Evolutionary conservation across 2,888 invertebrate genomes (phyloP).

Genomic region (Plutella xylostella): DNA sequence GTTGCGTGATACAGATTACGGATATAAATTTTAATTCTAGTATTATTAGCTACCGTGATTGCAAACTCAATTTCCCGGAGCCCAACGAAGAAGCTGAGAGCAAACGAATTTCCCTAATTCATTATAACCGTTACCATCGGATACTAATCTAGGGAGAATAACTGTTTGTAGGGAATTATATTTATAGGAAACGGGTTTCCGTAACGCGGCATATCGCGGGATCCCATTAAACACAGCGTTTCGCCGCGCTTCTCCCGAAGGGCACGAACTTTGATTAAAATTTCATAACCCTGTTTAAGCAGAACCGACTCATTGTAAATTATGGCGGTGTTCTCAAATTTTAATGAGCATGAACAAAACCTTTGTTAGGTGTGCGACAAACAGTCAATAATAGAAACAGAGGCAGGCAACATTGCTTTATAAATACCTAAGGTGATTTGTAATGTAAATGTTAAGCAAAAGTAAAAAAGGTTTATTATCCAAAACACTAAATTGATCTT

Average conservation of each 20-base stretch:
- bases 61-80: too few species aligned
- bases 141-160: slow-evolving; percentile 4
- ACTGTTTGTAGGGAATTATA: slow-evolving; percentile 8
- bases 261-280: slow-evolving; percentile 62
- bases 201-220: slow-evolving; percentile 2
- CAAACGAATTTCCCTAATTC: not conserved
- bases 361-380: slow-evolving; percentile 35
- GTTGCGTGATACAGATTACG: too few species aligned
- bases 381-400: slow-evolving; percentile 8
- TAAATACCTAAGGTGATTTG: not conserved
- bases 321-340: slow-evolving; percentile 46
- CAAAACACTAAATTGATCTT: too few species aligned
- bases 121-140: not conserved
- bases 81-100: not conserved
- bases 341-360: slow-evolving; percentile 35
- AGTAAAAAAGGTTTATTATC: too few species aligned
- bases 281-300: slow-evolving; percentile 54
- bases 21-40: too few species aligned
- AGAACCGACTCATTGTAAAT: slow-evolving; percentile 46
- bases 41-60: too few species aligned
- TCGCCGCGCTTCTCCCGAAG: slow-evolving; percentile 24
- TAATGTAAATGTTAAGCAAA: too few species aligned
- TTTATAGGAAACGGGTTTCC: slow-evolving; percentile 6
- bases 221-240: slow-evolving; percentile 7
- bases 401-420: not conserved